Base-by-base conservation (phyloP, 2,888 invertebrate species). In the Xylota sylvarum region DNA sequence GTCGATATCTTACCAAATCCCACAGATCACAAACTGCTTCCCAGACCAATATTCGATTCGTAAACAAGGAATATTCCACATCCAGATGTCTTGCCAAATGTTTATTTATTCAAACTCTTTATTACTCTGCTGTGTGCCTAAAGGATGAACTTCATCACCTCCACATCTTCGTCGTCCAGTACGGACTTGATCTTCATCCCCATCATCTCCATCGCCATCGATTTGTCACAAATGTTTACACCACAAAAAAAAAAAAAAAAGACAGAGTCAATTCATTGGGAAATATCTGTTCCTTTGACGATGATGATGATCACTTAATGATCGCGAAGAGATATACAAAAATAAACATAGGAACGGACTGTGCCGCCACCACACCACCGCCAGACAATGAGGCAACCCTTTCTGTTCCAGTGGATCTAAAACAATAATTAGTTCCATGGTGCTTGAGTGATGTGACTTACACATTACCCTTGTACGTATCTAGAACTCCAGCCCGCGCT, bases 181-280 rank as follows among this genome's bases (percentile, higher is more conserved):
- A 52, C 9, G 9, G 60, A 64, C 40, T 14, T 12, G 43, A 23
- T 56, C 30, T 67, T 55, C 67, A 72, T 67, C 73, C 55, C 32
- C 52, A 55, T 78, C 83, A 79, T 78, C n/a, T n/a, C n/a, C 30
- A 10, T 72, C 74, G 56, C 62, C 70, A 65, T 60, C 73, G 69
- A 86, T 82, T 82, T 78, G 82, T 78, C 82, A 82, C 86, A 77
- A 86, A 86, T 86, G 86, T 86, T 86, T 86, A 86, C 62, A 73
- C 69, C 37, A 55, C 9, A 30, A 14, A 55, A 56, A 32, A 46
- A 32, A 23, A 65, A 37, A 72, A 30, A 14, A 55, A 56, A 32
- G 35, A 32, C n/a, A 65, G 30, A 72, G 17, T 60, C 79, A 37
- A 58, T 73, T 32, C 78, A 60, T 58, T 77, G 50, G 3, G 56